Evolutionary conservation across 2,113 vertebrate species (phyloP), one percentile per base, ranked within the genome.

Genomic region (Mastomys natalensis): DNA sequence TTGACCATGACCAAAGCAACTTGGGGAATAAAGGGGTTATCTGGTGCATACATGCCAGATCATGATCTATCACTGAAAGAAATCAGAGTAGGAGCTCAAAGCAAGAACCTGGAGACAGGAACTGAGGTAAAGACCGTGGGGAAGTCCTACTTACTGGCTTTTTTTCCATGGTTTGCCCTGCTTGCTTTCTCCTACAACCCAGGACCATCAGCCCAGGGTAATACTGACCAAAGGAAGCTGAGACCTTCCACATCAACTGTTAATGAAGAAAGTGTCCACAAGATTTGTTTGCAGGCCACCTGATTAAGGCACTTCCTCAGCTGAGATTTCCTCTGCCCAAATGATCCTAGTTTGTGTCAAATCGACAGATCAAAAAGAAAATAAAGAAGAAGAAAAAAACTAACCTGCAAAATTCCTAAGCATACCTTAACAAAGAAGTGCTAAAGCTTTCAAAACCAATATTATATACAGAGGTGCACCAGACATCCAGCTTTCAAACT

Each of bases 371-470:
- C 11, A 40, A 60, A 82, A 45, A 29, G 31, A 31, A 68, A 31
- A 66, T 1, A 31, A 34, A 68, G 1, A 68, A 34, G 4, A 29
- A 12, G 2, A 22, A 22, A 2, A 48, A 76, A 62, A 60, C 55
- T 84, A 84, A 84, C 81, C 55, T 43, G 22, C 24, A 82, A 37
- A 82, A 60, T 26, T 40, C 53, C 45, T 85, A 85, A 90, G 60
- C 31, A 85, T 53, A 70, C 78, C 73, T 29, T 88, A 21, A 90
- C 21, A 84, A 88, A 68, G 60, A 77, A 92, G 89, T 13, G 1
- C 84, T 6, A 48, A 78, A 10, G 7, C 55, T 82, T 94, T 94
- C 80, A 73, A 68, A 90, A 93, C 66, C 68, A 87, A 21, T 60
- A 3, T 11, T 34, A 89, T 62, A 37, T 43, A 72, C 12, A 92